Conservation (phyloP, 2,113 vertebrate genomes). For the Grus americana region DNA sequence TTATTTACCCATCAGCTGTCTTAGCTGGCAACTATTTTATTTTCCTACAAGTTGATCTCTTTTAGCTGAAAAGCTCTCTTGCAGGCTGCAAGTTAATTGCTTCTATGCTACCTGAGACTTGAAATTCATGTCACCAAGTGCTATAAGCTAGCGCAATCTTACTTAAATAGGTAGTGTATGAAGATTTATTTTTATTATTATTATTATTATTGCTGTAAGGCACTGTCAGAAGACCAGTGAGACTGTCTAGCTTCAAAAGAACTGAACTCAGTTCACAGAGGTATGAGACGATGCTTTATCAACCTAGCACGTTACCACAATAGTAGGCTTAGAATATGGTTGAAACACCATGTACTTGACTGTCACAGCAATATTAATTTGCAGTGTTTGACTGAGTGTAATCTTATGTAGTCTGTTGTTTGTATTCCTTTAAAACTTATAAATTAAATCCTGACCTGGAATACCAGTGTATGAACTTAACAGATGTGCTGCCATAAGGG, state of each 20-base stretch:
- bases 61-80: not conserved
- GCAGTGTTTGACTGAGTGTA: conserved; percentile 28
- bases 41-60: not conserved
- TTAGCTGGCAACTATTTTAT: not conserved
- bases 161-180: not conserved
- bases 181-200: not conserved
- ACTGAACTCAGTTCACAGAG: conserved; percentile 19
- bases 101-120: not conserved
- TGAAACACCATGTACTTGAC: conserved; percentile 25
- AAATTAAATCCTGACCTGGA: conserved; percentile 69
- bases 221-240: conserved; percentile 23
- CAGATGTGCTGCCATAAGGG: conserved; percentile 70
- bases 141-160: not conserved
- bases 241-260: not conserved
- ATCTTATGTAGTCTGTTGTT: conserved; percentile 51
- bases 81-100: conserved; percentile 23
- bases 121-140: conserved; percentile 2
- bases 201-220: not conserved
- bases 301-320: not conserved
- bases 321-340: conserved; percentile 16
- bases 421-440: conserved; percentile 63
- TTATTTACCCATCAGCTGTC: not conserved
- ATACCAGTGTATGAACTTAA: conserved; percentile 67
- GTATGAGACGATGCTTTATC: conserved; percentile 36
- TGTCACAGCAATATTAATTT: conserved; percentile 52